Evolutionary conservation across 2,113 vertebrate species (phyloP).

Genomic region (Seriola aureovittata): DNA sequence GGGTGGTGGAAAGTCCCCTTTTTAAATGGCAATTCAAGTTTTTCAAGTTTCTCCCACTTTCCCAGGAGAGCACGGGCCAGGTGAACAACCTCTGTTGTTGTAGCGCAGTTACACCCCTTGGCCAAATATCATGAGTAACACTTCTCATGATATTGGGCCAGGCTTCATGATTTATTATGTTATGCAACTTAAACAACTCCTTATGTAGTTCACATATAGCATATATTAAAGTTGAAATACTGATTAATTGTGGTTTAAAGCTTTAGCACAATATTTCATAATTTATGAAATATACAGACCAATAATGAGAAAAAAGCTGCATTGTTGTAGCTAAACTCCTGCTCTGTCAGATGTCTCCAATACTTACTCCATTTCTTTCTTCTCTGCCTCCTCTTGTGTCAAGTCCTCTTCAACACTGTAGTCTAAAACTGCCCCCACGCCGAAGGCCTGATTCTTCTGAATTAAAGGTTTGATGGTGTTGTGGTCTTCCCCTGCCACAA

Average conservation of each 20-base stretch:
- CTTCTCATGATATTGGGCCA: not conserved
- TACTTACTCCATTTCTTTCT: slow-evolving; percentile 90
- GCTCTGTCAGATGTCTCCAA: not conserved
- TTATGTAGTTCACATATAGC: not conserved
- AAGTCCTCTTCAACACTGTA: slow-evolving; percentile 94
- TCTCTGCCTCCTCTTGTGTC: slow-evolving; percentile 86
- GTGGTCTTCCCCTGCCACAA: slow-evolving; percentile 95
- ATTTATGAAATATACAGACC: too few relatives aligned
- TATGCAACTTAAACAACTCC: slow-evolving; percentile 2
- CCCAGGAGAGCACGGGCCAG: not conserved
- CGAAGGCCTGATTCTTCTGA: slow-evolving; percentile 87
- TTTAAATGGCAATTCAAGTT: too few relatives aligned
- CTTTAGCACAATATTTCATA: too few relatives aligned
- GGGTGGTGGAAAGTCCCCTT: not conserved
- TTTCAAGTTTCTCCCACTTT: not conserved
- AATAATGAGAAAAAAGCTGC: too few relatives aligned
- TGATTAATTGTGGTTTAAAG: too few relatives aligned
- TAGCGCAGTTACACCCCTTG: not conserved
- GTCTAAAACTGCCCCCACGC: slow-evolving; percentile 93
- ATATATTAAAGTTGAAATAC: not conserved
- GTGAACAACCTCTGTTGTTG: not conserved
- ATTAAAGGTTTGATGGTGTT: slow-evolving; percentile 91
- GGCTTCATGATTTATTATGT: not conserved
- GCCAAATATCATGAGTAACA: too few relatives aligned
- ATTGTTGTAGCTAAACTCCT: not conserved